A percentile compares a stretch with the other conserved stretches of the same genome.
Conservation (phyloP, 2,113 vertebrate genomes). For the Daubentonia madagascariensis region DNA sequence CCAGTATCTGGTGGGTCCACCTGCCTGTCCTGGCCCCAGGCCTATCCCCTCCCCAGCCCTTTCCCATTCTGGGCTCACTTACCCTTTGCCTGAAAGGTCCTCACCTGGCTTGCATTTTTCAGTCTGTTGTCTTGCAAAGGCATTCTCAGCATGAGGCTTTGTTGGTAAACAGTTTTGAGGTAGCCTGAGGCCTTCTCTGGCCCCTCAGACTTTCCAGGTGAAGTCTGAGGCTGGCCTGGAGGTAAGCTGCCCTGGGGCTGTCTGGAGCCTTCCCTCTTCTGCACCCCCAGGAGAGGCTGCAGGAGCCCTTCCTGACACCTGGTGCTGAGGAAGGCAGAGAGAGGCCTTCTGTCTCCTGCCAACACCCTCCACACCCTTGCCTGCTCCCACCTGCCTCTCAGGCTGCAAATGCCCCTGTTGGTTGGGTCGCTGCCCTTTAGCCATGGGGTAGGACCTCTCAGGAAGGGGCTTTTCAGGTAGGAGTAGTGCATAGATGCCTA, state of each 20-base stretch:
- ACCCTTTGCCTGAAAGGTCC: background rate
- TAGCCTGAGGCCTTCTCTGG: background rate
- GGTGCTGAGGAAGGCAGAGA: no score
- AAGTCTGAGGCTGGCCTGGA: background rate
- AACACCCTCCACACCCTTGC: rapidly evolving
- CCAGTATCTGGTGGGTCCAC: background rate
- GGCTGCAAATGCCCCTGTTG: background rate
- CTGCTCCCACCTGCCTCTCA: background rate
- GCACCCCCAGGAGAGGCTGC: background rate
- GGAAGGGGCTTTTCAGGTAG: background rate
- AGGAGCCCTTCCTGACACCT: background rate
- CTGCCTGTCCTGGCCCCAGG: background rate
- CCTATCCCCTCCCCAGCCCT: background rate
- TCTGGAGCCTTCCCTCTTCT: background rate
- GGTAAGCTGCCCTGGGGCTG: background rate
- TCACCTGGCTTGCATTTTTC: background rate
- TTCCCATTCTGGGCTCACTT: background rate
- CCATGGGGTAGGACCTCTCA: background rate
- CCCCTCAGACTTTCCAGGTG: background rate
- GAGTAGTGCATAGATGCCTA: background rate
- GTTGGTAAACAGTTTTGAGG: background rate
- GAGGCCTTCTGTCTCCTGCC: no score
- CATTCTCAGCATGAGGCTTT: background rate
- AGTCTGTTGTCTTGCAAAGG: background rate
- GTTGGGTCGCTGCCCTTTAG: background rate